A percentile compares a stretch with the other conserved stretches of the same genome.
Evolutionary conservation across 1,140 invertebrate genomes (phyloP).

Genomic region (Drosophila subpulchrella): DNA sequence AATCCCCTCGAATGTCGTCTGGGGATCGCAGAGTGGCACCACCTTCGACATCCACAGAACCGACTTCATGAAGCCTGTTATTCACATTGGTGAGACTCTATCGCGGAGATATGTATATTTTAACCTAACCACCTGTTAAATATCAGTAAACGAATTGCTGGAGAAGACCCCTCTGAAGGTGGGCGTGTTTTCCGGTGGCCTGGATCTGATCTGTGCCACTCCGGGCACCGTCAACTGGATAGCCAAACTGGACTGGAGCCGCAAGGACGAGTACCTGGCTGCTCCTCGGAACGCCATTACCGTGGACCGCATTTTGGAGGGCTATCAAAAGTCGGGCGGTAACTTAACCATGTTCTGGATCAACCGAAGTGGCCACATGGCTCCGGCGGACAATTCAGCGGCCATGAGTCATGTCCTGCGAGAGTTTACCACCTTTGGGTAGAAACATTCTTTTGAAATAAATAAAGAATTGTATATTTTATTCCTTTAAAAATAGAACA

Average conservation of each 20-base stretch:
- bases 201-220: slow-evolving; percentile 90
- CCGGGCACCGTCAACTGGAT: slow-evolving; percentile 90
- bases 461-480: slow-evolving; percentile 1
- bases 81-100: slow-evolving; percentile 86
- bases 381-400: slow-evolving; percentile 82
- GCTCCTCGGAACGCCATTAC: slow-evolving; percentile 86
- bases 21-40: slow-evolving; percentile 86
- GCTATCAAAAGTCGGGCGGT: slow-evolving; percentile 88
- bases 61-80: slow-evolving; percentile 95
- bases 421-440: slow-evolving; percentile 67
- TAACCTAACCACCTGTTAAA: slow-evolving; percentile 38
- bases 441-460: neutral
- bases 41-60: slow-evolving; percentile 88
- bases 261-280: slow-evolving; percentile 85
- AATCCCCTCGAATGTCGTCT: slow-evolving; percentile 87
- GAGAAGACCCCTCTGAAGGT: slow-evolving; percentile 87
- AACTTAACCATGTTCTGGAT: slow-evolving; percentile 92
- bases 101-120: neutral
- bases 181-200: slow-evolving; percentile 83
- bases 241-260: slow-evolving; percentile 88
- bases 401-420: slow-evolving; percentile 72
- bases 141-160: slow-evolving; percentile 88
- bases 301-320: slow-evolving; percentile 87
- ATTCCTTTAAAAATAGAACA: neutral
- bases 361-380: slow-evolving; percentile 88